Percentiles rank a stretch among this genome's conserved stretches.
These are phyloP conservation scores for Lumbricus terrestris DNA, from an alignment of 2,888 invertebrate genomes.

Conservation along the genomic window DNA sequence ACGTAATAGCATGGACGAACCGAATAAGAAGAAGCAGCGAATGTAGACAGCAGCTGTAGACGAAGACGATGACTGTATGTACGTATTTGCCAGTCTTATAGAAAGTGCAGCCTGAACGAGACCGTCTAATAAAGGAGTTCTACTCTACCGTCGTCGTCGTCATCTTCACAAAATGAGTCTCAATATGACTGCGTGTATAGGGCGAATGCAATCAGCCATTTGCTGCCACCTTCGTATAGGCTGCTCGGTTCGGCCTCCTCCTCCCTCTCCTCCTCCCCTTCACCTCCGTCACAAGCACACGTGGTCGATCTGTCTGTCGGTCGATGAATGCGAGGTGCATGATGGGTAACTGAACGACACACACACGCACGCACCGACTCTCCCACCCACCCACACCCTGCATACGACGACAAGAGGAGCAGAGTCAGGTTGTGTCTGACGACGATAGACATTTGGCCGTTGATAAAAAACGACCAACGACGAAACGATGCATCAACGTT, in stretches of 20 bases:
- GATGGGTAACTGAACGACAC: not conserved
- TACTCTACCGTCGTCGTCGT: not conserved
- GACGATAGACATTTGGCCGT: too few relatives aligned
- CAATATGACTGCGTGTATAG: too few relatives aligned
- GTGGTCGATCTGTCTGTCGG: not conserved
- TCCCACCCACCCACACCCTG: not conserved
- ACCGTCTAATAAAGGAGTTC: not conserved
- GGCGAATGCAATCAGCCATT: not conserved
- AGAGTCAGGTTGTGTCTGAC: not conserved
- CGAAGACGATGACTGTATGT: not conserved
- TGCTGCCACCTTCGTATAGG: not conserved
- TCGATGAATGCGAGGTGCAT: not conserved
- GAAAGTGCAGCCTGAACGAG: not conserved
- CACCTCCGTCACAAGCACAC: not conserved
- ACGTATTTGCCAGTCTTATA: too few relatives aligned
- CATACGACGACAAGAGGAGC: not conserved
- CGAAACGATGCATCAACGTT: not conserved
- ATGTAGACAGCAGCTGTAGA: not conserved
- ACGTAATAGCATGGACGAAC: not conserved
- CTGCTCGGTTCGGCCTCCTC: not conserved
- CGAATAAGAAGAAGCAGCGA: not conserved
- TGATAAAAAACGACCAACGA: not conserved
- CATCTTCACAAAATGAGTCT: not conserved
- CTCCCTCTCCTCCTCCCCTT: not conserved
- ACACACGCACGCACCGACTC: not conserved